Conservation (phyloP, 2,888 invertebrate genomes). For the Drosophila mulleri region DNA sequence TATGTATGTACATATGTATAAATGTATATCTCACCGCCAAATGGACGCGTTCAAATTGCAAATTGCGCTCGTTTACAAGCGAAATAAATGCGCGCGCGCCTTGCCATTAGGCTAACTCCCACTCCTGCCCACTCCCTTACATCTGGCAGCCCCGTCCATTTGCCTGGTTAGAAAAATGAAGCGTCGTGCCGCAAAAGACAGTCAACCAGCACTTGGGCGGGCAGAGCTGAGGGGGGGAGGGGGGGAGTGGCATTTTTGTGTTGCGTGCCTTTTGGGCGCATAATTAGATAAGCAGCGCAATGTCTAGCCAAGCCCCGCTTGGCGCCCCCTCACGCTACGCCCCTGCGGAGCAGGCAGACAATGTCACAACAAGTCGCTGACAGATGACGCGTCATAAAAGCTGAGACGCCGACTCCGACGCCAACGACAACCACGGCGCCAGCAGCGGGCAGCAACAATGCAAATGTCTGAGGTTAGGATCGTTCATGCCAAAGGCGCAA, state of each 20-base stretch:
- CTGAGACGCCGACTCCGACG: slow-evolving; percentile 31
- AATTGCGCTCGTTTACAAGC: slow-evolving; percentile 80
- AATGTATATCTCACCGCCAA: slow-evolving; percentile 32
- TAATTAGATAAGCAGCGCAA: slow-evolving; percentile 73
- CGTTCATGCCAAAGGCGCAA: slow-evolving; percentile 29
- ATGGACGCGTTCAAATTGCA: slow-evolving; percentile 78
- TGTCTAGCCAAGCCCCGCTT: slow-evolving; percentile 52
- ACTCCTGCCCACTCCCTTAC: not conserved
- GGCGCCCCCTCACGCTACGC: not conserved
- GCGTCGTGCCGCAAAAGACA: slow-evolving; percentile 72
- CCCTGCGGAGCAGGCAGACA: slow-evolving; percentile 19
- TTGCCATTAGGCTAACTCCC: slow-evolving; percentile 51
- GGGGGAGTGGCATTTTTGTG: slow-evolving; percentile 57
- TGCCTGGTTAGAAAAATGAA: slow-evolving; percentile 71
- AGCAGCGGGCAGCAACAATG: slow-evolving; percentile 50
- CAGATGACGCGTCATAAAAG: slow-evolving; percentile 81
- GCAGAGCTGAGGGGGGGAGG: not conserved
- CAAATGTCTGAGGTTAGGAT: slow-evolving; percentile 68
- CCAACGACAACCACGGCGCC: not conserved
- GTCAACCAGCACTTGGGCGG: slow-evolving; percentile 21
- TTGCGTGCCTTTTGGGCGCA: slow-evolving; percentile 69
- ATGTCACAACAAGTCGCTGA: slow-evolving; percentile 74
- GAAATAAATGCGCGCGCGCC: slow-evolving; percentile 71
- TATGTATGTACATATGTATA: not conserved
- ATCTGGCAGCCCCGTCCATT: not conserved